Evolutionary conservation across 2,888 invertebrate species (phyloP).

Genomic region (Drosophila neutralis): DNA sequence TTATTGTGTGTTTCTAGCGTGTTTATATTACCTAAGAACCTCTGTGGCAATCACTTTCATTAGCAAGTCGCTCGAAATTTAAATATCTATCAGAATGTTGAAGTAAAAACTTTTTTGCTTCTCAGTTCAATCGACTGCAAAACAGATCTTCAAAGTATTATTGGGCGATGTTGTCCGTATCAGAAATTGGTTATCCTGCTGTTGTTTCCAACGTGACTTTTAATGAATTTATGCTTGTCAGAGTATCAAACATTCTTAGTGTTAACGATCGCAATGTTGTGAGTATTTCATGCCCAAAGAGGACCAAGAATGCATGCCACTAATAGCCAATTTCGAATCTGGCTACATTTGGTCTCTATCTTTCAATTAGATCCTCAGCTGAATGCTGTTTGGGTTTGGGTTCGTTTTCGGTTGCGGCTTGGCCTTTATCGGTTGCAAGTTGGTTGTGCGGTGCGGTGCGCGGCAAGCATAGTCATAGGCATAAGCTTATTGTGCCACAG

Average conservation of each 20-base stretch:
- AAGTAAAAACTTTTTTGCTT: not conserved
- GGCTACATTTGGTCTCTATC: slow-evolving; percentile 35
- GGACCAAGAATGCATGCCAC: slow-evolving; percentile 5
- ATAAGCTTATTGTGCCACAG: slow-evolving; percentile 25
- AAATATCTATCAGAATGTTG: too few relatives aligned
- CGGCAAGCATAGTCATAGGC: slow-evolving; percentile 4
- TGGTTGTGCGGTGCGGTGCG: slow-evolving; percentile 7
- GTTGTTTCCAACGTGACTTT: not conserved
- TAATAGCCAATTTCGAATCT: slow-evolving; percentile 31
- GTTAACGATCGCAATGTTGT: not conserved
- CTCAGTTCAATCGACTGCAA: not conserved
- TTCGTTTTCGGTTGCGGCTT: slow-evolving; percentile 22
- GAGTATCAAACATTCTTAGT: not conserved
- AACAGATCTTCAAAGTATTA: not conserved
- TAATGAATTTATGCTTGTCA: not conserved
- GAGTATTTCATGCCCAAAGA: not conserved
- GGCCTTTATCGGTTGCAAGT: slow-evolving; percentile 43
- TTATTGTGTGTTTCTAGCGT: not conserved
- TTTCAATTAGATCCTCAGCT: slow-evolving; percentile 50
- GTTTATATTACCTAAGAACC: slow-evolving; percentile 1
- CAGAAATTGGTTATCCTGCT: too few relatives aligned
- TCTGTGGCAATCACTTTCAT: not conserved
- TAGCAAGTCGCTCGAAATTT: not conserved
- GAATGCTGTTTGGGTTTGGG: slow-evolving; percentile 3
- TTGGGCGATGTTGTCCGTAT: not conserved